Percentiles rank a stretch among this genome's conserved stretches.
Evolutionary conservation across 2,113 vertebrate species (phyloP).

Genomic region (Sialia sialis): DNA sequence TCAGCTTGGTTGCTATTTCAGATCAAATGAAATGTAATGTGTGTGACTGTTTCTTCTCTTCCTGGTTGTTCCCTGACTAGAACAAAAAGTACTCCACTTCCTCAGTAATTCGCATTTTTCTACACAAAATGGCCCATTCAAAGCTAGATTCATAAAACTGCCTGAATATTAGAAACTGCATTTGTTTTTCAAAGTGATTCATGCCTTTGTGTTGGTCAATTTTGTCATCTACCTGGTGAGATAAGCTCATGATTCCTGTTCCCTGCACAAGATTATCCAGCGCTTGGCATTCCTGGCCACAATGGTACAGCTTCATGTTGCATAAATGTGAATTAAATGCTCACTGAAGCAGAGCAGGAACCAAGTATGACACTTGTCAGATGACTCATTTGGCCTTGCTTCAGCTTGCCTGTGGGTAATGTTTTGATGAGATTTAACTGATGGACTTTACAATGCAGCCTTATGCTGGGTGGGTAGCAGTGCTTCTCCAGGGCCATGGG

Average conservation of each 20-base stretch:
- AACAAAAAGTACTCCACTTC: background rate
- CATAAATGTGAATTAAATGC: background rate
- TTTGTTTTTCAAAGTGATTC: background rate
- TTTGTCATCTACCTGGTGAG: background rate
- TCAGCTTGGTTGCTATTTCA: slow-evolving; percentile 11
- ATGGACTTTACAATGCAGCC: background rate
- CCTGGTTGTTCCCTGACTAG: background rate
- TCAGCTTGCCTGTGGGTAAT: background rate
- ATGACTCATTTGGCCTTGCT: background rate
- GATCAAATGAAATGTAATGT: background rate
- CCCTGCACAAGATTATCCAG: background rate
- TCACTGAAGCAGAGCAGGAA: background rate
- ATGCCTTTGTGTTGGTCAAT: background rate
- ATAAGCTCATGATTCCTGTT: background rate
- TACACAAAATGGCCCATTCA: background rate
- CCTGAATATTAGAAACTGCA: background rate
- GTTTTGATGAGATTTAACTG: background rate
- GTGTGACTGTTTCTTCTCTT: background rate
- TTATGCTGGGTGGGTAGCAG: background rate
- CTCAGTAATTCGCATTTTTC: background rate
- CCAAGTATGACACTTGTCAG: background rate
- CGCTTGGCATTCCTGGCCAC: background rate
- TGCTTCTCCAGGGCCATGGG: background rate
- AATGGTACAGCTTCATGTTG: background rate
- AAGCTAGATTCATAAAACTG: background rate